Percentiles rank a stretch among this genome's conserved stretches.
Evolutionary conservation across 2,888 invertebrate genomes (phyloP).

Genomic region (Pilophorus perplexus): DNA sequence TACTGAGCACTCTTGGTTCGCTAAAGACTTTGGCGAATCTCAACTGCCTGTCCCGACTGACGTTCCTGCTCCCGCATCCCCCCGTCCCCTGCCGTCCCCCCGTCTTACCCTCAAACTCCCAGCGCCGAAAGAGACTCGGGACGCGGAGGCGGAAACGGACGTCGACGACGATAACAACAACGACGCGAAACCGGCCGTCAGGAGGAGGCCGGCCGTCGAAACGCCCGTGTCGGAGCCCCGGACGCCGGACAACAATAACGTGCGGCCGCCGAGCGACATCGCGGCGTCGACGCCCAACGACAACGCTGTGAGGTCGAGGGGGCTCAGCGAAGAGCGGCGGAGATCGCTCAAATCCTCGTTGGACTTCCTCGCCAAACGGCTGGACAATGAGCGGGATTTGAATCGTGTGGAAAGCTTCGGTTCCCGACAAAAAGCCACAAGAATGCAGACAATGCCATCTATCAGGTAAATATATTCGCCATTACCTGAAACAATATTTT

Average conservation of each 20-base stretch:
- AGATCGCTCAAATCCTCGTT: constrained; percentile 55
- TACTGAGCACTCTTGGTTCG: constrained; percentile 86
- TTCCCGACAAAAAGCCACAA: constrained; percentile 51
- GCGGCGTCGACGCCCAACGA: constrained; percentile 27
- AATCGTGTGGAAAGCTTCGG: constrained; percentile 50
- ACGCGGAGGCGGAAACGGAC: constrained; percentile 21
- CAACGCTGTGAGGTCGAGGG: constrained; percentile 44
- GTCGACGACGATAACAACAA: constrained; percentile 16
- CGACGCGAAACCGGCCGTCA: background rate
- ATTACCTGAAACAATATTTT: too few species aligned
- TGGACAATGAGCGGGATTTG: constrained; percentile 52
- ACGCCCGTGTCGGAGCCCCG: constrained; percentile 4
- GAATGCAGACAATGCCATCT: constrained; percentile 54
- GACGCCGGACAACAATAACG: constrained; percentile 33
- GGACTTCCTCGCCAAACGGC: constrained; percentile 54
- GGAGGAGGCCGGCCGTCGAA: too few species aligned
- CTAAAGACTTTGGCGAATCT: constrained; percentile 43
- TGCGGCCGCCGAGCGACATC: constrained; percentile 13
- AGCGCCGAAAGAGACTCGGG: constrained; percentile 22
- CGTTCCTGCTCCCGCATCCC: constrained; percentile 41
- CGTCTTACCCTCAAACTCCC: constrained; percentile 26
- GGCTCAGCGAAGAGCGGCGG: constrained; percentile 53
- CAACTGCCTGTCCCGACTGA: constrained; percentile 43
- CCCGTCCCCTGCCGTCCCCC: constrained; percentile 43
- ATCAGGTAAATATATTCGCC: too few species aligned